Conservation (phyloP, 1,140 invertebrate genomes). For the Ericerus pela region DNA sequence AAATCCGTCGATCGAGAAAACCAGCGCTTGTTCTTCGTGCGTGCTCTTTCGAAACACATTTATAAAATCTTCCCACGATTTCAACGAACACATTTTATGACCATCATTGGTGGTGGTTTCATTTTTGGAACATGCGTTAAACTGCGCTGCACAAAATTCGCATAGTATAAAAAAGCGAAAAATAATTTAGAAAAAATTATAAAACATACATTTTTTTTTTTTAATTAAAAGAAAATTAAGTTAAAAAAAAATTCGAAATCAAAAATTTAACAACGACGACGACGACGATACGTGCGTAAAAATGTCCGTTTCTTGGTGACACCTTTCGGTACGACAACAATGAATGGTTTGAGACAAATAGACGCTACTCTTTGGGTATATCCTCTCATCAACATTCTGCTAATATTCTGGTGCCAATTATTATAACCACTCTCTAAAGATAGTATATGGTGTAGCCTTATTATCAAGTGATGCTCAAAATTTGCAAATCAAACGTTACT, state of each 20-base stretch:
- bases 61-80: neutral
- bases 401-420: conserved; percentile 4
- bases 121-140: neutral
- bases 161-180: too few relatives aligned
- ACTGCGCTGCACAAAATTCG: neutral
- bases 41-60: neutral
- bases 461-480: conserved; percentile 5
- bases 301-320: neutral
- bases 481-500: neutral
- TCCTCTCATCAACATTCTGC: conserved; percentile 4
- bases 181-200: too few relatives aligned
- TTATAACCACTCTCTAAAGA: conserved; percentile 5
- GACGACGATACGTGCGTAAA: neutral
- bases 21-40: neutral
- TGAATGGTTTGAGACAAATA: neutral
- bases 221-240: too few relatives aligned
- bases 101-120: too few relatives aligned
- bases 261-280: too few relatives aligned
- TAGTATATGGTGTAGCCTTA: conserved; percentile 6
- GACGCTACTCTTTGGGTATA: neutral
- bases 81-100: conserved; percentile 3
- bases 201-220: too few relatives aligned
- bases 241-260: too few relatives aligned
- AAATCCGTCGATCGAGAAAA: neutral
- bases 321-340: conserved; percentile 1